These are phyloP conservation scores for Bombyx mandarina DNA, from an alignment of 1,140 invertebrate species.

Conservation along the genomic window DNA sequence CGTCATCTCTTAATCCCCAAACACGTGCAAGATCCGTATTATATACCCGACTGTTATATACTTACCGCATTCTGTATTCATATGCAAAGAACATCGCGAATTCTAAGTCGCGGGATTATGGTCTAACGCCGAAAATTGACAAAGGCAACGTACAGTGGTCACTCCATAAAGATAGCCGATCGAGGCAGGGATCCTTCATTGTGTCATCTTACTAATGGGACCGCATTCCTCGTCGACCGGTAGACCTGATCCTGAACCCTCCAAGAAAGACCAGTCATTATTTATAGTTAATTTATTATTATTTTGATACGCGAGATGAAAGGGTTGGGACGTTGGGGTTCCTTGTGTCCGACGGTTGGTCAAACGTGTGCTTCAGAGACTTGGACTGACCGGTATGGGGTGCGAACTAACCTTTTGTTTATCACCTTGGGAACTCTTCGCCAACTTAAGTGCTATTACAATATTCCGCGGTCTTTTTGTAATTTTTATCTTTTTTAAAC, in stretches of 20 bases:
- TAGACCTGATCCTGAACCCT: slow-evolving; percentile 33
- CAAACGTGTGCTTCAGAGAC: slow-evolving; percentile 22
- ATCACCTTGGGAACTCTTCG: too few species aligned
- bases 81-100: slow-evolving; percentile 30
- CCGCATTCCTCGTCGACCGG: slow-evolving; percentile 58
- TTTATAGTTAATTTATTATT: slow-evolving; percentile 68
- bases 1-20: too few species aligned
- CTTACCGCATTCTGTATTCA: slow-evolving; percentile 22
- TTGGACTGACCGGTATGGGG: slow-evolving; percentile 19
- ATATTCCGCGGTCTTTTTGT: too few species aligned
- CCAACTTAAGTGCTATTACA: too few species aligned
- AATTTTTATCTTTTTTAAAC: too few species aligned
- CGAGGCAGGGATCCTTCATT: slow-evolving; percentile 47
- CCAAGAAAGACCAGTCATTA: slow-evolving; percentile 35
- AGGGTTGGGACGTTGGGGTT: slow-evolving; percentile 54
- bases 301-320: slow-evolving; percentile 66
- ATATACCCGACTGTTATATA: too few species aligned
- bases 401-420: slow-evolving; percentile 13
- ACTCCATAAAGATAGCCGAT: slow-evolving; percentile 65
- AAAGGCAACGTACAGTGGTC: slow-evolving; percentile 54
- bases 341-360: slow-evolving; percentile 50
- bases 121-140: slow-evolving; percentile 50
- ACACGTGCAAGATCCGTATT: too few species aligned
- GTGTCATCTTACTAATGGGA: slow-evolving; percentile 63
- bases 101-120: slow-evolving; percentile 55